Percentiles rank a stretch among this genome's conserved stretches.
These are phyloP conservation scores for Drosophila nebulosa DNA, from an alignment of 1,140 invertebrate genomes.

Conservation along the genomic window DNA sequence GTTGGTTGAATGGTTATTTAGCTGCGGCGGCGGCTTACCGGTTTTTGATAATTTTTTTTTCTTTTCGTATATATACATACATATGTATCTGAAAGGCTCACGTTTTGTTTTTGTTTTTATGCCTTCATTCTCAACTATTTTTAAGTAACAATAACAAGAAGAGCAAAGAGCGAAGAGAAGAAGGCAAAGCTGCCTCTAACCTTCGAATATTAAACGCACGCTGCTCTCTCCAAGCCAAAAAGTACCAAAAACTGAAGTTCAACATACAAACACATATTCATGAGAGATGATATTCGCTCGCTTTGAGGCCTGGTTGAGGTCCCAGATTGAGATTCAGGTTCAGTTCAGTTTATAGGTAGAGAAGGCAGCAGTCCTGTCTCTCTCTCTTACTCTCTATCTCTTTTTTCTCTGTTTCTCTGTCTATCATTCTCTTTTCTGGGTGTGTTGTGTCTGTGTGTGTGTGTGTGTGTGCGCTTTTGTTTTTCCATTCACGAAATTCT, in stretches of 20 bases:
- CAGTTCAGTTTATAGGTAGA: slow-evolving; percentile 64
- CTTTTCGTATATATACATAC: slow-evolving; percentile 39
- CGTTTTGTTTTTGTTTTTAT: slow-evolving; percentile 48
- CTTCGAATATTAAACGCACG: slow-evolving; percentile 21
- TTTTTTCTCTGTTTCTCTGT: background rate
- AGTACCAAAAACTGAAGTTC: slow-evolving; percentile 59
- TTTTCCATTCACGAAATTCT: slow-evolving; percentile 75
- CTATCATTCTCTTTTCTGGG: background rate
- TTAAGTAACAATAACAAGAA: slow-evolving; percentile 71
- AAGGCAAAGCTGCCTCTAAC: slow-evolving; percentile 28
- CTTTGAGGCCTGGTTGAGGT: slow-evolving; percentile 23
- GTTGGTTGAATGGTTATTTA: slow-evolving; percentile 19
- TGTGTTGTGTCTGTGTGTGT: slow-evolving; percentile 10
- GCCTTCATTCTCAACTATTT: slow-evolving; percentile 64
- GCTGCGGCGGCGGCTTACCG: slow-evolving; percentile 54
- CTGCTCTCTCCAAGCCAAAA: slow-evolving; percentile 51
- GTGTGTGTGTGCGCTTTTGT: slow-evolving; percentile 62
- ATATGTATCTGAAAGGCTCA: slow-evolving; percentile 28
- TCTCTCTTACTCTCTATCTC: slow-evolving; percentile 10
- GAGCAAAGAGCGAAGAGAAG: slow-evolving; percentile 18
- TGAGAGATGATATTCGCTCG: no score
- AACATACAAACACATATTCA: slow-evolving; percentile 48
- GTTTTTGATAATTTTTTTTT: slow-evolving; percentile 54
- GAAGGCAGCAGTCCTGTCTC: slow-evolving; percentile 20
- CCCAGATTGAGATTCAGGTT: slow-evolving; percentile 56